Percentiles rank a stretch among this genome's conserved stretches.
phyloP scores from a whole-genome alignment of 2,113 vertebrate species.

The Chamaetylas fuelleborni region DNA sequence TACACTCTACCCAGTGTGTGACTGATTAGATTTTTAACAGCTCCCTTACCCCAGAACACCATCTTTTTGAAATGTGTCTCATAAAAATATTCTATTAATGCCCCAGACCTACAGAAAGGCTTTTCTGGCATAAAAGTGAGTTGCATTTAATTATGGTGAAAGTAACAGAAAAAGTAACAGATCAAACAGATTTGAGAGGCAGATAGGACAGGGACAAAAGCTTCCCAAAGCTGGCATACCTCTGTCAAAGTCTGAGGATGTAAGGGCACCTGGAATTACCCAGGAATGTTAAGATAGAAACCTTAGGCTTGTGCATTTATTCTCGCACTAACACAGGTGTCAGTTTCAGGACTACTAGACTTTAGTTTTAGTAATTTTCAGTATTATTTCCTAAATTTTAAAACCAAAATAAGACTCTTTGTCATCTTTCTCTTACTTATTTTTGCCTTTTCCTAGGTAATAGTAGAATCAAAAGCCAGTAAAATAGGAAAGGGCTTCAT shows the following conservation, averaged over 20 bases:
- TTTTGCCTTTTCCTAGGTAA: neutral
- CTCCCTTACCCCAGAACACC: neutral
- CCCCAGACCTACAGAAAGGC: neutral
- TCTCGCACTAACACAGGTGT: neutral
- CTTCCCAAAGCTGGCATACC: neutral
- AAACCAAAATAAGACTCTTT: neutral
- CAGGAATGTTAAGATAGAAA: neutral
- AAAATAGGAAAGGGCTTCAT: neutral
- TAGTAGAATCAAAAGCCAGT: neutral
- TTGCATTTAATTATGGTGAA: neutral
- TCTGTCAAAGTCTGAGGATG: neutral
- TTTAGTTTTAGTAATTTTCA: neutral
- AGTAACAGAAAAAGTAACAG: neutral
- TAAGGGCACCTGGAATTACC: neutral
- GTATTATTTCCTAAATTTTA: neutral
- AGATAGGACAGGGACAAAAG: neutral
- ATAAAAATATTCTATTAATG: neutral
- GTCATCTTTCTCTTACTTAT: neutral
- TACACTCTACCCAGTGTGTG: rapidly evolving
- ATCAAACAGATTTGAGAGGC: neutral
- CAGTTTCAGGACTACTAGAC: neutral
- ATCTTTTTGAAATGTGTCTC: neutral
- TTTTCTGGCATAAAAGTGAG: neutral
- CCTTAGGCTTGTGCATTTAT: neutral
- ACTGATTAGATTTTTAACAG: neutral